These are phyloP conservation scores for Antheraea yamamai DNA, from an alignment of 2,888 invertebrate species.

Conservation along the genomic window DNA sequence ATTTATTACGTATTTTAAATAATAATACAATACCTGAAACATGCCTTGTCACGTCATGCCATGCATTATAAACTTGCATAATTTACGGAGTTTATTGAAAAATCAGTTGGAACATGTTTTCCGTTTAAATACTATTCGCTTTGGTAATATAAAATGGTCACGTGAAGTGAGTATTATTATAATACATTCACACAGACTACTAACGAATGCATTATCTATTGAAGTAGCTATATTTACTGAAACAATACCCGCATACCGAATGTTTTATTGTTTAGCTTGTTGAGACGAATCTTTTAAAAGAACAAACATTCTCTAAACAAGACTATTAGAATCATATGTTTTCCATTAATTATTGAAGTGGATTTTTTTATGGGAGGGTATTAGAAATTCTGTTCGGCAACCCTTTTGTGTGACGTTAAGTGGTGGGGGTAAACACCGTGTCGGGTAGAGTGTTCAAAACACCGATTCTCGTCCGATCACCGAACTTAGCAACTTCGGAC, in stretches of 20 bases:
- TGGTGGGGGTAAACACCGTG: too few relatives aligned
- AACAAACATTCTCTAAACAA: conserved; percentile 14
- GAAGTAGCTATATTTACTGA: conserved; percentile 27
- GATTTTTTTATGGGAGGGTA: too few relatives aligned
- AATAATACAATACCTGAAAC: too few relatives aligned
- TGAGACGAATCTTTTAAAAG: conserved; percentile 14
- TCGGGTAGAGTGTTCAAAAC: too few relatives aligned
- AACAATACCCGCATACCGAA: conserved; percentile 34
- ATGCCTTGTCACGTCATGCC: too few relatives aligned
- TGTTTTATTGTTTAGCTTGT: conserved; percentile 33
- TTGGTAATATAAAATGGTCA: background rate
- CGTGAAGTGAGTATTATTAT: conserved; percentile 5
- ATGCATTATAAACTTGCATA: background rate
- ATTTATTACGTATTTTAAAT: too few relatives aligned
- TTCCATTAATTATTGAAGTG: background rate
- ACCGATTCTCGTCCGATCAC: too few relatives aligned
- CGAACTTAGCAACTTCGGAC: too few relatives aligned
- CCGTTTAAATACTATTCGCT: conserved; percentile 1
- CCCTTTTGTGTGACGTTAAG: too few relatives aligned
- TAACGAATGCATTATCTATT: conserved; percentile 28
- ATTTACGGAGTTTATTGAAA: background rate
- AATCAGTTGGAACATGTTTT: conserved; percentile 1
- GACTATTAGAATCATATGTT: conserved; percentile 12
- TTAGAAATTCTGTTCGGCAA: too few relatives aligned
- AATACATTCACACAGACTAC: conserved; percentile 21